Percentiles rank a stretch among this genome's conserved stretches.
Evolutionary conservation across 2,113 vertebrate genomes (phyloP).

Genomic region (Aspiorhynchus laticeps): DNA sequence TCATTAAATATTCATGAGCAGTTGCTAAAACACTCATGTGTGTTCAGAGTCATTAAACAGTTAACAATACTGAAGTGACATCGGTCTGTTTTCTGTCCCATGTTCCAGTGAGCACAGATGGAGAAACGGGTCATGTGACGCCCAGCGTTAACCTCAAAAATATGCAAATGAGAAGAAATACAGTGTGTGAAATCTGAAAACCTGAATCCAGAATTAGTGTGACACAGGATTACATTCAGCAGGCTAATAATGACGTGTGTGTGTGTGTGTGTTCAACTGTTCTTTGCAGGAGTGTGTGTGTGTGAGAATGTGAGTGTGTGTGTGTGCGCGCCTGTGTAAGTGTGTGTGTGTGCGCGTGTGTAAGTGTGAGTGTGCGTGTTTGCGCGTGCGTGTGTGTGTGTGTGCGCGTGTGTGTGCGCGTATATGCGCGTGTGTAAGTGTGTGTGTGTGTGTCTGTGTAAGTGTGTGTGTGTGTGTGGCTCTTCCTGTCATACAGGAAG

Average conservation of each 20-base stretch:
- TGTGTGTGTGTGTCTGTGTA: constrained; percentile 28
- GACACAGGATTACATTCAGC: not conserved
- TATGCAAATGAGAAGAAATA: not conserved
- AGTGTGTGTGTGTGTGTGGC: constrained; percentile 23
- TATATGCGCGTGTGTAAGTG: not conserved
- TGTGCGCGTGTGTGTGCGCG: not conserved
- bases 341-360: not conserved
- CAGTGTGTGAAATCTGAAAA: not conserved
- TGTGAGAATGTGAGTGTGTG: not conserved
- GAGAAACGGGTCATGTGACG: not conserved
- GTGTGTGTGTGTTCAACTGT: no score
- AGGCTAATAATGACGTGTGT: not conserved
- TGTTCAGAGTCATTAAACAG: not conserved
- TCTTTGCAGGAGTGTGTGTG: no score
- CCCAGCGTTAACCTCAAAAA: not conserved
- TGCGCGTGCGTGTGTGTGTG: not conserved
- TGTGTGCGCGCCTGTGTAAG: constrained; percentile 46
- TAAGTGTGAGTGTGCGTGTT: constrained; percentile 26
- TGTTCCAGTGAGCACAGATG: not conserved
- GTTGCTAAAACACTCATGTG: not conserved
- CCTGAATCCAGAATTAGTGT: not conserved
- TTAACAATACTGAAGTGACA: not conserved
- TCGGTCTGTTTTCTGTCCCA: not conserved
- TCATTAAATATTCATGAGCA: not conserved
- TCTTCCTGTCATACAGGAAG: constrained; percentile 42